These are phyloP conservation scores for Orthosia gothica DNA, from an alignment of 2,888 invertebrate genomes.

Conservation along the genomic window DNA sequence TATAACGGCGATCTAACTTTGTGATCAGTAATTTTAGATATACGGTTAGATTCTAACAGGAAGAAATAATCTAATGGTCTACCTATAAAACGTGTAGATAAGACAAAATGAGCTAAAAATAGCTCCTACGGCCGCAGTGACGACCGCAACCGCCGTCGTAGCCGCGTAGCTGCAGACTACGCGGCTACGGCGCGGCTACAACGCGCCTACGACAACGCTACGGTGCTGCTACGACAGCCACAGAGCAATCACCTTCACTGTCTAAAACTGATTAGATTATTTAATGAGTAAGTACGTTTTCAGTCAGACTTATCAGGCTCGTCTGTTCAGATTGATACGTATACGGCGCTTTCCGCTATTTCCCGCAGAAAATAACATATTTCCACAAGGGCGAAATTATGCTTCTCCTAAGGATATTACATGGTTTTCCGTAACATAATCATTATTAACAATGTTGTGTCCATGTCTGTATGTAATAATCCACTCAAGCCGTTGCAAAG, in stretches of 20 bases:
- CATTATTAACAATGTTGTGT: not conserved
- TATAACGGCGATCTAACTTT: too few species aligned
- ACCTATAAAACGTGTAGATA: too few species aligned
- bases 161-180: not conserved
- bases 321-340: not conserved
- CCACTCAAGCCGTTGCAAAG: not conserved
- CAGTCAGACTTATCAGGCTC: not conserved
- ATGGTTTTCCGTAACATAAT: not conserved
- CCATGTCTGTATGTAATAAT: not conserved
- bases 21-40: too few species aligned
- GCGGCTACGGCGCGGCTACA: not conserved
- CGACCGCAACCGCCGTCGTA: too few species aligned
- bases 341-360: not conserved
- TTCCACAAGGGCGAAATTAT: not conserved
- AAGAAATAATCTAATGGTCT: too few species aligned
- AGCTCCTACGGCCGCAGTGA: too few species aligned
- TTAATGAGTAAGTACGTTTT: not conserved
- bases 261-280: not conserved
- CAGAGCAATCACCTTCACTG: not conserved
- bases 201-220: not conserved
- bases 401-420: too few species aligned
- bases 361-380: not conserved
- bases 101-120: too few species aligned
- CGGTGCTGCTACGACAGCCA: not conserved
- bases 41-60: too few species aligned